Conservation (phyloP, 1,140 invertebrate species). For the Halotydeus destructor region DNA sequence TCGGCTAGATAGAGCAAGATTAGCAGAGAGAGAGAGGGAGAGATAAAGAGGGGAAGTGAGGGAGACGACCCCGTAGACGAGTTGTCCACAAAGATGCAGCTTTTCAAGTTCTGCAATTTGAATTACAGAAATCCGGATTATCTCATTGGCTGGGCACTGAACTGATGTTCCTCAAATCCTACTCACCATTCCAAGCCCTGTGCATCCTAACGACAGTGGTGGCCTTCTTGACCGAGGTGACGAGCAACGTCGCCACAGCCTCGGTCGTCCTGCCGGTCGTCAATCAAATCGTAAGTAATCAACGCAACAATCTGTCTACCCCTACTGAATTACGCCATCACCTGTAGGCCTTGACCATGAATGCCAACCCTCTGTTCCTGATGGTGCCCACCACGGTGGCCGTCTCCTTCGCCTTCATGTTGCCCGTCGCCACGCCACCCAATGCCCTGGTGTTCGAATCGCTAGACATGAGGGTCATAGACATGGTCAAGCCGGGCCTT, state of each 20-base stretch:
- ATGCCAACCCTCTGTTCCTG: constrained; percentile 11
- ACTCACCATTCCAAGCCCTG: constrained; percentile 22
- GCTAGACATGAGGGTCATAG: constrained; percentile 46
- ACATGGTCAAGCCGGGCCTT: constrained; percentile 55
- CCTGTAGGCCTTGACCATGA: constrained; percentile 12
- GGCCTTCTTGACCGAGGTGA: constrained; percentile 47
- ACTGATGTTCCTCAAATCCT: constrained; percentile 20
- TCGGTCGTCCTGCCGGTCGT: constrained; percentile 61
- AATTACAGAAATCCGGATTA: constrained; percentile 37
- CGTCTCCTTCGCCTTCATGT: constrained; percentile 34
- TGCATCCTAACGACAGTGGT: constrained; percentile 25
- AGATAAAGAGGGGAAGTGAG: no score
- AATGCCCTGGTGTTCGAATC: constrained; percentile 28
- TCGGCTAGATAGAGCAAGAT: not conserved
- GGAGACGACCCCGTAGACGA: no score
- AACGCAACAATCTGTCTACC: not conserved
- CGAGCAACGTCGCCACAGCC: constrained; percentile 58
- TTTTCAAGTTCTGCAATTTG: no score
- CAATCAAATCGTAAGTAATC: constrained; percentile 41
- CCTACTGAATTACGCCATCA: constrained; percentile 1
- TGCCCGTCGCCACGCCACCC: constrained; percentile 31
- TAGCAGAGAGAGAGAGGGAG: not conserved
- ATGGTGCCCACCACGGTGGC: constrained; percentile 30
- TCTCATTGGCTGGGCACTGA: constrained; percentile 46
- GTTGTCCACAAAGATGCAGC: no score